Percentiles rank a stretch among this genome's conserved stretches.
Evolutionary conservation across 2,113 vertebrate genomes (phyloP).

Genomic region (Calidris pygmaea): DNA sequence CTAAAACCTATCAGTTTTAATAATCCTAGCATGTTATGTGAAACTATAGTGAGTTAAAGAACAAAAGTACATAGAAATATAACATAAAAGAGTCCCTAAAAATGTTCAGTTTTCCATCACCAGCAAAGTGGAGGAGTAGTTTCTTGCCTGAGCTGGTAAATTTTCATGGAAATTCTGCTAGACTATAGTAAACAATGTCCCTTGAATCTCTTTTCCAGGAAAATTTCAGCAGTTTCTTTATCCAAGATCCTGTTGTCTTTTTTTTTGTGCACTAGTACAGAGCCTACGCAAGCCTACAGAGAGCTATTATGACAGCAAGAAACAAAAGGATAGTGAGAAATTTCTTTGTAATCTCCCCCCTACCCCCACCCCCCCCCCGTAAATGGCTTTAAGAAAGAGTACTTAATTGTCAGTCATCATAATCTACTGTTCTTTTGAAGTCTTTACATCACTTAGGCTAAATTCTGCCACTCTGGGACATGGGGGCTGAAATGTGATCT

Average conservation of each 20-base stretch:
- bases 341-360: neutral
- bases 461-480: conserved; percentile 39
- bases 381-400: conserved; percentile 45
- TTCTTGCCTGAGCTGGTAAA: neutral
- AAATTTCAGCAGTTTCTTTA: conserved; percentile 16
- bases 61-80: neutral
- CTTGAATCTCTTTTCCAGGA: neutral
- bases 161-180: neutral
- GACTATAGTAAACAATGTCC: neutral
- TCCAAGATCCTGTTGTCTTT: neutral
- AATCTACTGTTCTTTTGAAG: conserved; percentile 30
- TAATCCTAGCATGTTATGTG: neutral
- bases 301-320: conserved; percentile 59
- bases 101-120: neutral
- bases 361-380: too few relatives aligned
- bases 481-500: conserved; percentile 35
- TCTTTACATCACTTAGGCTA: conserved; percentile 28
- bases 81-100: neutral
- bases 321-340: conserved; percentile 49
- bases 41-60: neutral
- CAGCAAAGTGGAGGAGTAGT: neutral
- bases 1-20: neutral
- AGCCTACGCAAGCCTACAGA: conserved; percentile 57
- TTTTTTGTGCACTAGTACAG: neutral
- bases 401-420: conserved; percentile 50